Percentiles rank a stretch among this genome's conserved stretches.
These are phyloP conservation scores for Riptortus pedestris DNA, from an alignment of 1,140 invertebrate species.

Conservation along the genomic window DNA sequence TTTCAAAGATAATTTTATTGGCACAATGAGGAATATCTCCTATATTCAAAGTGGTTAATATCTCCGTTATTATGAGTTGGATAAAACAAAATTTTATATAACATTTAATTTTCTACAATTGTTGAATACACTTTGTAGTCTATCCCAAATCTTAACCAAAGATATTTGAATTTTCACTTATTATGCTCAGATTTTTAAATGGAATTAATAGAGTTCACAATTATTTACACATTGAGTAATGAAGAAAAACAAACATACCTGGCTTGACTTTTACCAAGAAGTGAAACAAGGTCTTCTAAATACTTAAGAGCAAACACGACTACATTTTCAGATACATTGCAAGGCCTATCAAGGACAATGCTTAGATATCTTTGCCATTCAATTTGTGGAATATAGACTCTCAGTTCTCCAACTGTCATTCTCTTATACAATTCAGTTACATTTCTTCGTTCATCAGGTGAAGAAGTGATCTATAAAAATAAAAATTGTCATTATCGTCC, in stretches of 20 bases:
- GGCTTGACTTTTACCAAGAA: slow-evolving; percentile 29
- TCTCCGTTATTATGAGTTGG: too few species aligned
- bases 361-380: slow-evolving; percentile 65
- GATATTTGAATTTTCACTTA: too few species aligned
- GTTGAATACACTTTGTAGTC: too few species aligned
- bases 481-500: neutral
- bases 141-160: too few species aligned
- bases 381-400: slow-evolving; percentile 57
- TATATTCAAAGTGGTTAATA: too few species aligned
- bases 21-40: too few species aligned
- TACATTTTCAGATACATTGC: slow-evolving; percentile 51
- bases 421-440: slow-evolving; percentile 67
- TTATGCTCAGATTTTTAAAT: too few species aligned
- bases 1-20: too few species aligned
- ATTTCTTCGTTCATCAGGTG: slow-evolving; percentile 69
- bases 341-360: slow-evolving; percentile 50
- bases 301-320: slow-evolving; percentile 64
- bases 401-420: slow-evolving; percentile 60
- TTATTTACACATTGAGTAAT: too few species aligned
- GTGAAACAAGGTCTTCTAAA: slow-evolving; percentile 38
- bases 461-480: slow-evolving; percentile 64
- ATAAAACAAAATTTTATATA: too few species aligned
- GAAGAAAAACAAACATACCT: slow-evolving; percentile 24
- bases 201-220: too few species aligned
- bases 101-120: too few species aligned